Conservation (phyloP, 1,140 invertebrate species). For the Drepana arcuata region DNA sequence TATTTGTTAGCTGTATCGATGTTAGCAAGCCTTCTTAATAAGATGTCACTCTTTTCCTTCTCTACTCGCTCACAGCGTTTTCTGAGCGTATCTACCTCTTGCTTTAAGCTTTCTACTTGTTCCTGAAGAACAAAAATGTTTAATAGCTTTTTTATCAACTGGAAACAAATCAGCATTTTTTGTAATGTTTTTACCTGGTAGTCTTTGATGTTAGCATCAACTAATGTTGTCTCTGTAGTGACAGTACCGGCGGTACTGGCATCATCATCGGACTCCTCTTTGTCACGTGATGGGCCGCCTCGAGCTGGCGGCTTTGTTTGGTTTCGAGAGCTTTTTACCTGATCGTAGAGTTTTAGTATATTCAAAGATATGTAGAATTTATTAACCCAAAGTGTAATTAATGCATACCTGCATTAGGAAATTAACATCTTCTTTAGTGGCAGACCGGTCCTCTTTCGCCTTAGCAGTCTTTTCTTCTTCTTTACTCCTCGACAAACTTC, state of each 20-base stretch:
- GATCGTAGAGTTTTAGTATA: neutral
- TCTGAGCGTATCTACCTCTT: conserved; percentile 78
- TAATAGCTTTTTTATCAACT: conserved; percentile 25
- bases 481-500: conserved; percentile 59
- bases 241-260: conserved; percentile 52
- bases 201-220: conserved; percentile 57
- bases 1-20: conserved; percentile 83
- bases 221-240: conserved; percentile 59
- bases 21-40: conserved; percentile 81
- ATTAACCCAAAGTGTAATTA: too few relatives aligned
- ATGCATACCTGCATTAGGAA: conserved; percentile 77
- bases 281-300: conserved; percentile 50
- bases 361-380: neutral
- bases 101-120: conserved; percentile 78
- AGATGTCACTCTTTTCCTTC: conserved; percentile 89
- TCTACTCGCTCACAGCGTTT: conserved; percentile 85
- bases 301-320: conserved; percentile 48
- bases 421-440: conserved; percentile 72
- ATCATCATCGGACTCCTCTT: conserved; percentile 67
- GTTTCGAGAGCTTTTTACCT: conserved; percentile 51
- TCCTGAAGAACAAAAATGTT: conserved; percentile 65
- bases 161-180: conserved; percentile 21
- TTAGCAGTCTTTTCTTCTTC: conserved; percentile 53
- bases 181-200: conserved; percentile 42
- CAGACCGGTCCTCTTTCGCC: conserved; percentile 37